Base-by-base conservation (phyloP, 2,888 invertebrate genomes). In the Carcina quercana region DNA sequence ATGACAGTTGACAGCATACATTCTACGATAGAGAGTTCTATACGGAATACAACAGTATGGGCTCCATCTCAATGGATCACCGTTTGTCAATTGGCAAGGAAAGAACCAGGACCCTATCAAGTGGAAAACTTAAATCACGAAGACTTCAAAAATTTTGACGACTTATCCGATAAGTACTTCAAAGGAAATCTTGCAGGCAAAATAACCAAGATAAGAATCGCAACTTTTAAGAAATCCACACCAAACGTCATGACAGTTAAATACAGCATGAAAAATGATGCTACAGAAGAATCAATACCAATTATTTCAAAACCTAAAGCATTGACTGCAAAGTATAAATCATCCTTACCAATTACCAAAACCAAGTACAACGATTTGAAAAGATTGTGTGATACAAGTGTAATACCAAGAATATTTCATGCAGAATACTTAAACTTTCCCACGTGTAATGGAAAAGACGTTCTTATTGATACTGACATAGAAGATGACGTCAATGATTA, bases 1-100 rank as follows among this genome's bases (percentile, higher is more conserved):
- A 38, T 38, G 35, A 19, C 38, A 22, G 38, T 35, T n/a, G 39
- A 40, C 25, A 25, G 28, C 14, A 25, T 31, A 15, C 42, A 38
- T 27, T 28, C 42, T 4, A 33, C 33, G 7, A 43, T 43, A 21
- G 38, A 40, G 35, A 36, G 33, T 26, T 24, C 21, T 10, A 26
- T 42, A 19, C 17, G 25, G 34, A 35, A 42, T 27, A 42, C 31
- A 4, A 42, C 27, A 27, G 20, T 37, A 12, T 42, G 37, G 35
- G 37, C 39, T 22, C 39, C 35, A 8, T 42, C 42, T 5, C 39
- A 42, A 28, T 37, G 37, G 34, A 2, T 11, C 3, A 34, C 30
- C 3, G 12, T 34, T 2, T 34, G 3, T 21, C 14, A 28, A 20
- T 15, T 35, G 13, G 37, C 40, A 6, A 29, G 36, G 28, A 35